Evolutionary conservation across 64 coral and sea anemone genomes (phyloP).

Genomic region (Stylophora pistillata): DNA sequence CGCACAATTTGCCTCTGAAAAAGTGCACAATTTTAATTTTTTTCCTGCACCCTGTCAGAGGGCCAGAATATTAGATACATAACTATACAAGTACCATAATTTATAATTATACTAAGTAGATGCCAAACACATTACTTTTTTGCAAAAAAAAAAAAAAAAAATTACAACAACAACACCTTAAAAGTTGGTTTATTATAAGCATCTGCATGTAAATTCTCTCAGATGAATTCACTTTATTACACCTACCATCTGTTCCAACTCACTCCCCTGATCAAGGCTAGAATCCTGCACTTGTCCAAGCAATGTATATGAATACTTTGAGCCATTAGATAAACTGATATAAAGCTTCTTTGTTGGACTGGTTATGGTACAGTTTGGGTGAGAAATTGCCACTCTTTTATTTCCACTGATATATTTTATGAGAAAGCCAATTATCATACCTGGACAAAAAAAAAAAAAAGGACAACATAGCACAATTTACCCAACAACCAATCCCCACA

Average conservation of each 20-base stretch:
- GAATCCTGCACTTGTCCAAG: constrained; percentile 56
- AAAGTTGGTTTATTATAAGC: too few relatives aligned
- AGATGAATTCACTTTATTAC: too few relatives aligned
- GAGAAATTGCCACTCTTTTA: constrained; percentile 29
- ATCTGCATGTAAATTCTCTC: too few relatives aligned
- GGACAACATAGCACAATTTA: not conserved
- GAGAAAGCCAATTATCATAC: constrained; percentile 86
- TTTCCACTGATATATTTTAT: constrained; percentile 86
- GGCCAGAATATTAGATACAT: too few relatives aligned
- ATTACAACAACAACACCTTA: too few relatives aligned
- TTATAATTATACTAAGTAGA: too few relatives aligned
- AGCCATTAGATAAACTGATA: constrained; percentile 59
- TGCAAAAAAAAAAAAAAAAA: too few relatives aligned
- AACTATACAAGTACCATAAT: too few relatives aligned
- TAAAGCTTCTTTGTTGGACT: constrained; percentile 63
- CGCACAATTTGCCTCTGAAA: too few relatives aligned
- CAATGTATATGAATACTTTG: constrained; percentile 78
- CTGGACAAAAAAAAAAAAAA: constrained; percentile 29
- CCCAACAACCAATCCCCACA: not conserved
- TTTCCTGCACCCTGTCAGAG: too few relatives aligned
- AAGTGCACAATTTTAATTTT: too few relatives aligned
- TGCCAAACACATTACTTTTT: too few relatives aligned
- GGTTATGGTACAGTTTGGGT: constrained; percentile 59
- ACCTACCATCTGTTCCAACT: constrained; percentile 93
- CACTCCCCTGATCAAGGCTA: constrained; percentile 47